Evolutionary conservation across 2,888 invertebrate genomes (phyloP).

Genomic region (Apantesis nais): DNA sequence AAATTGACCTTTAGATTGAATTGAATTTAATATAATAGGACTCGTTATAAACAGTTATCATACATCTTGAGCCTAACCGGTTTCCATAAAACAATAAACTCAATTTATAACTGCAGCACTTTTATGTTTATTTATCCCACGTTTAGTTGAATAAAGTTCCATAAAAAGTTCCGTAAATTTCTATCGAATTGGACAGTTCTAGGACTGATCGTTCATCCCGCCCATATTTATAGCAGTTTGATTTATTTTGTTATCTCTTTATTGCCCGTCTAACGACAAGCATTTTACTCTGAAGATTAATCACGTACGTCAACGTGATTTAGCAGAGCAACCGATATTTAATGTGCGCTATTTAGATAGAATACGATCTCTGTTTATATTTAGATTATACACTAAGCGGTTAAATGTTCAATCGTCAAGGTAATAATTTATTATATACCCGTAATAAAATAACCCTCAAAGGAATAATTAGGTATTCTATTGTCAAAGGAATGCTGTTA

Average conservation of each 20-base stretch:
- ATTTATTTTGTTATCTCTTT: conserved; percentile 86
- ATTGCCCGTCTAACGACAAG: conserved; percentile 83
- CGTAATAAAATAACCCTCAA: conserved; percentile 48
- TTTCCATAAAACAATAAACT: conserved; percentile 70
- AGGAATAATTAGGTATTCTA: conserved; percentile 57
- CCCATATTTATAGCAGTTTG: conserved; percentile 82
- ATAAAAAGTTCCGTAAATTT: conserved; percentile 80
- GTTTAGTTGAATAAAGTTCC: conserved; percentile 70
- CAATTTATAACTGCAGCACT: conserved; percentile 72
- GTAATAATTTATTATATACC: conserved; percentile 61
- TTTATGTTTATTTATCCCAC: conserved; percentile 76
- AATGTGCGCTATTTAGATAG: conserved; percentile 81
- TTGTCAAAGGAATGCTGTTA: conserved; percentile 31
- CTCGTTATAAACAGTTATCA: conserved; percentile 55
- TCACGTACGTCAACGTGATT: conserved; percentile 83
- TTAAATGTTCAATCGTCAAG: conserved; percentile 71
- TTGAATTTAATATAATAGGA: conserved; percentile 56
- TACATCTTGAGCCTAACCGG: conserved; percentile 50
- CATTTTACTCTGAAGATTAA: conserved; percentile 83
- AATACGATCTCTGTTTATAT: conserved; percentile 77
- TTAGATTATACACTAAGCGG: conserved; percentile 72
- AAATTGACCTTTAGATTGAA: conserved; percentile 52
- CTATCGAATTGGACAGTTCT: conserved; percentile 74
- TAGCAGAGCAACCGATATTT: conserved; percentile 84
- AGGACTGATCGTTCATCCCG: conserved; percentile 81